Conservation (phyloP, 1,140 invertebrate species). For the Drosophila ficusphila region DNA sequence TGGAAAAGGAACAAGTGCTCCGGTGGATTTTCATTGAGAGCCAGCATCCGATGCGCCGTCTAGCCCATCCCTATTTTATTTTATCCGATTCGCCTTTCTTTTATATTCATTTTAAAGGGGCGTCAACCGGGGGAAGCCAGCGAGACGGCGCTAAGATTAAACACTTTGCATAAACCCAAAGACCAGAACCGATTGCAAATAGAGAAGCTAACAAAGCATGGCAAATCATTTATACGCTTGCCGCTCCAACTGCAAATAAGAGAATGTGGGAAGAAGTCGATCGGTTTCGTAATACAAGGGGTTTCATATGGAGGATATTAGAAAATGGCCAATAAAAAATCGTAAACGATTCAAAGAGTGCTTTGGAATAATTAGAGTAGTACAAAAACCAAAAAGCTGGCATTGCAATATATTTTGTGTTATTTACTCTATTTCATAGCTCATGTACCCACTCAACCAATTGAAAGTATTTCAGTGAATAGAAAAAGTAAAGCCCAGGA, state of each 20-base stretch:
- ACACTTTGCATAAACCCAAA: constrained; percentile 41
- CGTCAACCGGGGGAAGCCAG: constrained; percentile 22
- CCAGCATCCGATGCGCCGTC: neutral
- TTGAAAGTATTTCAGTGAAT: neutral
- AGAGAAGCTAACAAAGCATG: constrained; percentile 36
- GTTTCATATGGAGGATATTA: neutral
- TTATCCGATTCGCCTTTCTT: constrained; percentile 21
- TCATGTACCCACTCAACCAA: neutral
- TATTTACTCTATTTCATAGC: neutral
- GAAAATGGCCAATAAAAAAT: neutral
- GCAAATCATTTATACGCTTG: constrained; percentile 24
- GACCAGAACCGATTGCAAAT: constrained; percentile 31
- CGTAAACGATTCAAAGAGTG: too few species aligned
- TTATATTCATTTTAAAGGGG: constrained; percentile 5
- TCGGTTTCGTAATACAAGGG: neutral
- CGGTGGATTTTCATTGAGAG: constrained; percentile 56
- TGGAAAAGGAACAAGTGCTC: constrained; percentile 54
- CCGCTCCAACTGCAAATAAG: neutral
- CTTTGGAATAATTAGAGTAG: too few species aligned
- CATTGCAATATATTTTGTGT: too few species aligned
- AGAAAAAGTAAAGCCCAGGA: neutral
- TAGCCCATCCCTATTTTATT: constrained; percentile 4
- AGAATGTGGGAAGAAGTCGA: constrained; percentile 20
- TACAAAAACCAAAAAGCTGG: too few species aligned
- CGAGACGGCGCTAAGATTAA: constrained; percentile 44